A percentile compares a stretch with the other conserved stretches of the same genome.
These are phyloP conservation scores for Brachypalpus laphriformis DNA, from an alignment of 2,888 invertebrate species.

Conservation along the genomic window DNA sequence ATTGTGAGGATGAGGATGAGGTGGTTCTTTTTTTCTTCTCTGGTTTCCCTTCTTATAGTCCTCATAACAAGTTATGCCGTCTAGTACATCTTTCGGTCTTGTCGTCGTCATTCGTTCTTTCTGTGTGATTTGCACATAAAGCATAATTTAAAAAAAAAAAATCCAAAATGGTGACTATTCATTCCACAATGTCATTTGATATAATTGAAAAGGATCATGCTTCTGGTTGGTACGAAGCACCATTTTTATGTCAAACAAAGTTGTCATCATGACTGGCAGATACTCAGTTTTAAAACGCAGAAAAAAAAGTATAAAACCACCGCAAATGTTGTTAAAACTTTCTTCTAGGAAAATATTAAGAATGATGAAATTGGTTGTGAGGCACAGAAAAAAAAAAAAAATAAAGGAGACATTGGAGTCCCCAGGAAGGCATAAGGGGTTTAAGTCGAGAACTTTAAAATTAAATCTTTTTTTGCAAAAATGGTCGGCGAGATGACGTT, in stretches of 20 bases:
- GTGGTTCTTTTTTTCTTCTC: constrained; percentile 12
- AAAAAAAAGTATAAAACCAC: constrained; percentile 2
- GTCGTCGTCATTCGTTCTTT: constrained; percentile 9
- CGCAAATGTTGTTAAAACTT: constrained; percentile 63
- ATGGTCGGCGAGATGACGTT: no score
- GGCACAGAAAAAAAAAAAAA: not conserved
- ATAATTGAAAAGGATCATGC: constrained; percentile 71
- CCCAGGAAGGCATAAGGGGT: constrained; percentile 19
- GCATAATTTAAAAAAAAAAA: constrained; percentile 25
- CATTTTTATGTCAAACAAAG: constrained; percentile 62
- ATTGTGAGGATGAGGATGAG: not conserved
- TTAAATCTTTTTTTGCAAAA: constrained; percentile 11
- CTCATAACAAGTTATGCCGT: constrained; percentile 40
- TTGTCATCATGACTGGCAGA: constrained; percentile 68
- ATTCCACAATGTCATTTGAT: constrained; percentile 62
- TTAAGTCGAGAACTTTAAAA: constrained; percentile 35
- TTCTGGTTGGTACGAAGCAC: constrained; percentile 53
- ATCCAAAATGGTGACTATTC: constrained; percentile 47
- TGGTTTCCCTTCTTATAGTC: constrained; percentile 3
- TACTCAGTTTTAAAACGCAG: constrained; percentile 38
- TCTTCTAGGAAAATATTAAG: constrained; percentile 42
- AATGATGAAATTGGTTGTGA: constrained; percentile 50
- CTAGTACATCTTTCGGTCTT: constrained; percentile 41
- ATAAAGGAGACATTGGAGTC: not conserved
- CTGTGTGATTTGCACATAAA: constrained; percentile 47